phyloP scores from a whole-genome alignment of 2,113 vertebrate genomes.

The Carollia perspicillata region DNA sequence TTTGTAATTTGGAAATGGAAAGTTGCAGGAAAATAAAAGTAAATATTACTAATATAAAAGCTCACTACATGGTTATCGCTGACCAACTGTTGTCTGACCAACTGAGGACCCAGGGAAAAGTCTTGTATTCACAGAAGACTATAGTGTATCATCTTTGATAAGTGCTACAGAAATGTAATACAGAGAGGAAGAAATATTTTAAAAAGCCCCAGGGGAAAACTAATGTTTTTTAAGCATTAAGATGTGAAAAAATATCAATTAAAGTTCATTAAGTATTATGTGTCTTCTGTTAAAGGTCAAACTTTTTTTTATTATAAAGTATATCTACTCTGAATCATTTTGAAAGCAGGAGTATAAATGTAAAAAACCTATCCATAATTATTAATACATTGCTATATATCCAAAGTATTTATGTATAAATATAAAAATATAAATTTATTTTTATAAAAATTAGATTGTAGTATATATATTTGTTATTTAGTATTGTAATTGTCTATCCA shows the following conservation, averaged over 20 bases:
- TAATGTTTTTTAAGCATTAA: not conserved
- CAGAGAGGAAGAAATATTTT: too few species aligned
- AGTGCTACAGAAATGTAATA: too few species aligned
- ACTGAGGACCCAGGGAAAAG: too few species aligned
- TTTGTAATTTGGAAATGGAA: too few species aligned
- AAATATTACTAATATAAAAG: too few species aligned
- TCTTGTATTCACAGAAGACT: too few species aligned
- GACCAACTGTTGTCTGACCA: too few species aligned
- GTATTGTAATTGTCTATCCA: not conserved
- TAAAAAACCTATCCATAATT: not conserved
- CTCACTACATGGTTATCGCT: too few species aligned
- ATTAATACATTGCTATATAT: not conserved
- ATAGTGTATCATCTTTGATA: too few species aligned
- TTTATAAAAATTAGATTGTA: not conserved
- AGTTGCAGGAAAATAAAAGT: too few species aligned
- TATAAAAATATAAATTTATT: not conserved
- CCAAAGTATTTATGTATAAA: not conserved
- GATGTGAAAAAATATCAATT: not conserved
- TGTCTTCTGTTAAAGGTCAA: not conserved
- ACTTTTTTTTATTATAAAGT: not conserved
- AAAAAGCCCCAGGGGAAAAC: too few species aligned
- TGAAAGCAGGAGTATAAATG: not conserved
- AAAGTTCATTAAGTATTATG: not conserved
- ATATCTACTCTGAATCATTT: not conserved
- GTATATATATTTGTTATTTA: not conserved